Evolutionary conservation across 2,113 vertebrate genomes (phyloP), one percentile per base, ranked within the genome.

Genomic region (Takifugu flavidus): DNA sequence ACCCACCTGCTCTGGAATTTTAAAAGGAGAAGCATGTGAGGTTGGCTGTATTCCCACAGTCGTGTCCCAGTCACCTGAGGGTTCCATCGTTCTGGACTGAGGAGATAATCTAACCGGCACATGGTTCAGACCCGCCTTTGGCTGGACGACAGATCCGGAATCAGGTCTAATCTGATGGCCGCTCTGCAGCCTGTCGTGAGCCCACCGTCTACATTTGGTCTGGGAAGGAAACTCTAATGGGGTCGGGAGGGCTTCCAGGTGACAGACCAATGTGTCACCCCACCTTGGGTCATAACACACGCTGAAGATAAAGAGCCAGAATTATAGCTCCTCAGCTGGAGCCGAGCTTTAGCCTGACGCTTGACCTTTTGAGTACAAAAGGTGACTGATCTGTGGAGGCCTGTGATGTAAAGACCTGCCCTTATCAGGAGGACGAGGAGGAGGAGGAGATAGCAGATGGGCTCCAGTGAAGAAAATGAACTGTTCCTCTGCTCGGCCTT

Each of bases 321-420:
- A 53, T 72, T 75, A 82, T 75, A 64, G 62, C 53, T 78, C 77
- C 73, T 53, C 76, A 56, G 82, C 75, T 66, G 63, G 82, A 75
- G 54, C 56, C 45, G 63, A 79, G 67, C 66, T 59, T 65, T 72
- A 76, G 76, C 75, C 77, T 62, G 55, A 63, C 5, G 34, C 52
- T 68, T 39, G 67, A 84, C 82, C 84, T 88, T 89, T 88, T 20
- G 50, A 58, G 80, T 69, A 60, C 49, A 76, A 82, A 78, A 80
- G 72, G 82, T 77, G 79, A 85, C 58, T 67, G 83, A 82, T 82
- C 71, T 57, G 45, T 57, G 47, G 70, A 74, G 63, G 67, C 63
- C 64, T 80, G 47, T 65, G 77, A 72, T 73, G 78, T 82, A 79
- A 78, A 86, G 67, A 65, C 59, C 51, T 78, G 80, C 67, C 77